Percentiles rank a stretch among this genome's conserved stretches.
Conservation (phyloP, 2,113 vertebrate species). For the Podarcis muralis region DNA sequence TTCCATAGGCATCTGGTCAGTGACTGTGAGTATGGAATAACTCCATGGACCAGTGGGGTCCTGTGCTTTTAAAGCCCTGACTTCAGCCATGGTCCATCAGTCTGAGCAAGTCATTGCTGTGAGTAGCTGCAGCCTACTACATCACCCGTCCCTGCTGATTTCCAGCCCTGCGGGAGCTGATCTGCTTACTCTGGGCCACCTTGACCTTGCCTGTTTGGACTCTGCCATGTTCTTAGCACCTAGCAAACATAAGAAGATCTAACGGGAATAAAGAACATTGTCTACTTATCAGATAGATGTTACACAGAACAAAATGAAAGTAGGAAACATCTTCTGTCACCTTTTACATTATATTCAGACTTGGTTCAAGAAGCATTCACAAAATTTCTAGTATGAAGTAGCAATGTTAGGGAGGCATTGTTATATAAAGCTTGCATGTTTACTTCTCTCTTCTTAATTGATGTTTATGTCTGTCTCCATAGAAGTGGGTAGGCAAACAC, state of each 20-base stretch:
- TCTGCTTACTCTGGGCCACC: too few relatives aligned
- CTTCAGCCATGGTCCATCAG: neutral
- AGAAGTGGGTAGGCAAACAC: constrained; percentile 4
- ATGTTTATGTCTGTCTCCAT: constrained; percentile 19
- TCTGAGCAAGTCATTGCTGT: neutral
- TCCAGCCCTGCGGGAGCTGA: too few relatives aligned
- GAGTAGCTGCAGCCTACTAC: neutral
- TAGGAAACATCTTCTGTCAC: neutral
- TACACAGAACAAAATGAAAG: neutral
- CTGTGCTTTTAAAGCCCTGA: neutral
- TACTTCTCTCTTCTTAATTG: constrained; percentile 5
- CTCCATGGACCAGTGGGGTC: neutral
- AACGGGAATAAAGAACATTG: too few relatives aligned
- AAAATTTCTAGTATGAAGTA: neutral
- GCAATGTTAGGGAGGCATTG: neutral
- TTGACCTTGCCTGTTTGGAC: too few relatives aligned
- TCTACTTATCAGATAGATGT: neutral
- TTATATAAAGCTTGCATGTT: neutral
- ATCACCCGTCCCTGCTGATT: neutral
- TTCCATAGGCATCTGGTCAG: too few relatives aligned
- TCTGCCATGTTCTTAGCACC: too few relatives aligned
- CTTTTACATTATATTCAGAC: neutral
- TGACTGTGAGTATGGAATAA: too few relatives aligned
- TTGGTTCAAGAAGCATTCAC: neutral
- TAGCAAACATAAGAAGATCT: too few relatives aligned